These are phyloP conservation scores for Megastigmus dorsalis DNA, from an alignment of 2,888 invertebrate genomes.

Conservation along the genomic window DNA sequence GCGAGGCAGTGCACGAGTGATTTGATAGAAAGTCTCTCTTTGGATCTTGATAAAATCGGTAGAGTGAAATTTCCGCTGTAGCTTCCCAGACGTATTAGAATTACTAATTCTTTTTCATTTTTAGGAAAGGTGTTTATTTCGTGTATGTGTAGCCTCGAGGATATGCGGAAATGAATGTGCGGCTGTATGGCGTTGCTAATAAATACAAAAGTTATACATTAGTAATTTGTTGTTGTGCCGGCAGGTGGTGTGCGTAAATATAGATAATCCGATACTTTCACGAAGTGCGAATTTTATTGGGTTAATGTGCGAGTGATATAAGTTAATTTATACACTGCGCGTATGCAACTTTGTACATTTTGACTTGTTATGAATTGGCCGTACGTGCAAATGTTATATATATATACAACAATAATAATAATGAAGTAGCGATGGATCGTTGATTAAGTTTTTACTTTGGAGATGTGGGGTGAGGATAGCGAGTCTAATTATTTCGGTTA, in stretches of 20 bases:
- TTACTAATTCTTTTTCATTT: too few relatives aligned
- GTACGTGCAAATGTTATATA: too few relatives aligned
- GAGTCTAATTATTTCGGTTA: constrained; percentile 21
- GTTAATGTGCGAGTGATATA: constrained; percentile 12
- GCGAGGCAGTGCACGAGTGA: background rate
- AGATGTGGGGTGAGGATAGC: background rate
- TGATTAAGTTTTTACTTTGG: background rate
- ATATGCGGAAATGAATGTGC: too few relatives aligned
- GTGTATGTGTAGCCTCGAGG: too few relatives aligned
- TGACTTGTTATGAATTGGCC: constrained; percentile 17
- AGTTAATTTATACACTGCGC: constrained; percentile 29
- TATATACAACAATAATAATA: too few relatives aligned
- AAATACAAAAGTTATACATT: too few relatives aligned
- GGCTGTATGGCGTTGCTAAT: too few relatives aligned
- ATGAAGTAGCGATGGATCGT: background rate
- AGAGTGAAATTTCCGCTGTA: constrained; percentile 33
- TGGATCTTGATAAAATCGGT: constrained; percentile 14
- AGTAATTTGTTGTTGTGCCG: too few relatives aligned
- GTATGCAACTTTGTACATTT: constrained; percentile 17
- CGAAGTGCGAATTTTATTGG: background rate
- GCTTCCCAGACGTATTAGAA: constrained; percentile 5
- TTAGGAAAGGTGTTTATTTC: too few relatives aligned
- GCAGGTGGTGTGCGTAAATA: too few relatives aligned
- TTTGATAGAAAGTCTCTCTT: constrained; percentile 42
- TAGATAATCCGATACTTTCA: too few relatives aligned